phyloP scores from a whole-genome alignment of 2,888 invertebrate species.

The Macroteleia sp. region DNA sequence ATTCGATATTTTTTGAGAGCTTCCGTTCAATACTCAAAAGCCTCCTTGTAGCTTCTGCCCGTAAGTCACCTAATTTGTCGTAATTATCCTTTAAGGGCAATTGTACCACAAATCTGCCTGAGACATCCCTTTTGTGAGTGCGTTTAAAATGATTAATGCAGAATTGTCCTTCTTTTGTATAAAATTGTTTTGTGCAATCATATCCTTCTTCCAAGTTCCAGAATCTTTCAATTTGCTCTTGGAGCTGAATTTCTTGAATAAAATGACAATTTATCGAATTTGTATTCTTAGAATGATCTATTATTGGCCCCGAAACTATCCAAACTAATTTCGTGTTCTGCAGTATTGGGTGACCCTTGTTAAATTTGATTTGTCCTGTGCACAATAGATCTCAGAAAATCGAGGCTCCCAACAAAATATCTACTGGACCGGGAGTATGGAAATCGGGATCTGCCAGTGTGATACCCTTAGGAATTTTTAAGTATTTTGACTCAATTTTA shows the following conservation, averaged over 20 bases:
- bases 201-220: constrained; percentile 34
- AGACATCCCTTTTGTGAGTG: constrained; percentile 10
- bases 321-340: constrained; percentile 22
- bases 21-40: constrained; percentile 32
- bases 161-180: constrained; percentile 23
- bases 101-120: constrained; percentile 45
- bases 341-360: background rate
- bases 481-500: background rate
- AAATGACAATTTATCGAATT: constrained; percentile 9
- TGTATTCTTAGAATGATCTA: background rate
- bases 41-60: constrained; percentile 39
- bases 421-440: background rate
- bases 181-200: constrained; percentile 1
- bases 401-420: constrained; percentile 8
- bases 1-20: constrained; percentile 13
- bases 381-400: constrained; percentile 23
- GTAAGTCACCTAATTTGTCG: constrained; percentile 48
- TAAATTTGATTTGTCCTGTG: constrained; percentile 7
- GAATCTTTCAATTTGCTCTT: constrained; percentile 25
- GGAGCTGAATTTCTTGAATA: background rate
- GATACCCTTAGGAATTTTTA: constrained; percentile 5
- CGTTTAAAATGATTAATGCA: constrained; percentile 36
- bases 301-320: constrained; percentile 11
- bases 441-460: constrained; percentile 20
- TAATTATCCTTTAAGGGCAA: constrained; percentile 24